Evolutionary conservation across 2,113 vertebrate genomes (phyloP).

Genomic region (Forbesichthys agassizii): DNA sequence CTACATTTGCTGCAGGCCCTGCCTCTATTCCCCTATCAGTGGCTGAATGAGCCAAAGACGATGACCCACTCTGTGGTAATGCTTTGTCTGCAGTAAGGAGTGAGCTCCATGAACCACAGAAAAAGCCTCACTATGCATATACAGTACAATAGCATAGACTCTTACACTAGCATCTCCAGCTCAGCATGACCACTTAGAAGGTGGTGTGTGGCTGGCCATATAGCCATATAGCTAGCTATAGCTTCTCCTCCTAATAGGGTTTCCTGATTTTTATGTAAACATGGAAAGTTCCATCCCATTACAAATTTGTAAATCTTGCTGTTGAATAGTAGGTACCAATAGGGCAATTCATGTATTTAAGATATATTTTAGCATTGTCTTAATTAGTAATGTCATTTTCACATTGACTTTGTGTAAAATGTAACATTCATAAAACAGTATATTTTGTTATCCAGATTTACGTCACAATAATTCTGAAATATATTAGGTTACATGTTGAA

Average conservation of each 20-base stretch:
- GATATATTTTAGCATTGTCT: too few species aligned
- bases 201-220: constrained; percentile 37
- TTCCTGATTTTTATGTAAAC: not conserved
- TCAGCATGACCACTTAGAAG: constrained; percentile 5
- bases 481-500: too few species aligned
- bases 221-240: constrained; percentile 8
- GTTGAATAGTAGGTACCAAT: too few species aligned
- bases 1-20: constrained; percentile 22
- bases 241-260: constrained; percentile 20
- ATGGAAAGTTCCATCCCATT: too few species aligned
- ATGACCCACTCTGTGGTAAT: constrained; percentile 63
- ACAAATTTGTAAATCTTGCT: too few species aligned
- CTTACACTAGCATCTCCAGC: constrained; percentile 40
- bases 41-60: constrained; percentile 74
- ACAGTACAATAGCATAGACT: constrained; percentile 47
- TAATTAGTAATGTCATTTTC: too few species aligned
- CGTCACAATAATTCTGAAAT: too few species aligned
- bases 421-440: too few species aligned
- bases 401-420: too few species aligned
- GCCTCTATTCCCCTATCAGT: constrained; percentile 62
- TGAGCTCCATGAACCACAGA: constrained; percentile 65
- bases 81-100: constrained; percentile 65
- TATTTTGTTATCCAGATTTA: too few species aligned
- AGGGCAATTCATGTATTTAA: too few species aligned
- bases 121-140: constrained; percentile 43